phyloP scores from a whole-genome alignment of 2,113 vertebrate species.

The Gallinago jamesoni region DNA sequence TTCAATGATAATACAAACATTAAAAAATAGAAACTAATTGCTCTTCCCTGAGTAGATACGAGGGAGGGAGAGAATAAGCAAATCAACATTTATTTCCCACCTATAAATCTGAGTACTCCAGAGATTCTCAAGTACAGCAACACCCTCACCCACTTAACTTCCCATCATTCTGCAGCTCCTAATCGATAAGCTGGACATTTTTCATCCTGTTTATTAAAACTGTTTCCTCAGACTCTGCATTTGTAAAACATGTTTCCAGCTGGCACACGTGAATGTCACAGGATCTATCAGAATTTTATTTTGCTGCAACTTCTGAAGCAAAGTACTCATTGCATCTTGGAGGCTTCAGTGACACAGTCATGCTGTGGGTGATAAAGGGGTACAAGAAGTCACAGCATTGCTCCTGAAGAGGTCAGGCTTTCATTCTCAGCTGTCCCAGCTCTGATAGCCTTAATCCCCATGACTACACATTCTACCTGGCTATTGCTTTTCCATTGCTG shows the following conservation, averaged over 20 bases:
- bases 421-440: conserved; percentile 37
- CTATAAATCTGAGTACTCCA: conserved; percentile 49
- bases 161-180: background rate
- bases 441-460: conserved; percentile 21
- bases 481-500: conserved; percentile 40
- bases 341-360: conserved; percentile 46
- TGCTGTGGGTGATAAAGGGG: conserved; percentile 12
- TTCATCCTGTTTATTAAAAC: conserved; percentile 18
- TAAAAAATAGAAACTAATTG: conserved; percentile 63
- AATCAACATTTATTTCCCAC: conserved; percentile 57
- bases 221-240: conserved; percentile 13
- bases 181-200: background rate
- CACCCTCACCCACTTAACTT: conserved; percentile 10
- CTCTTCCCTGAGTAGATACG: conserved; percentile 34
- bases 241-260: conserved; percentile 46
- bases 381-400: conserved; percentile 41
- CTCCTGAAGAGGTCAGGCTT: conserved; percentile 18
- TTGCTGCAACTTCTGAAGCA: background rate
- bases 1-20: conserved; percentile 46
- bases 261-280: conserved; percentile 15
- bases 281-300: conserved; percentile 46
- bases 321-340: background rate
- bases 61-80: conserved; percentile 42
- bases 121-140: conserved; percentile 17
- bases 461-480: background rate